A percentile compares a stretch with the other conserved stretches of the same genome.
These are phyloP conservation scores for Akabosia matsudoensis DNA, from an alignment of 1,140 invertebrate genomes.

Conservation along the genomic window DNA sequence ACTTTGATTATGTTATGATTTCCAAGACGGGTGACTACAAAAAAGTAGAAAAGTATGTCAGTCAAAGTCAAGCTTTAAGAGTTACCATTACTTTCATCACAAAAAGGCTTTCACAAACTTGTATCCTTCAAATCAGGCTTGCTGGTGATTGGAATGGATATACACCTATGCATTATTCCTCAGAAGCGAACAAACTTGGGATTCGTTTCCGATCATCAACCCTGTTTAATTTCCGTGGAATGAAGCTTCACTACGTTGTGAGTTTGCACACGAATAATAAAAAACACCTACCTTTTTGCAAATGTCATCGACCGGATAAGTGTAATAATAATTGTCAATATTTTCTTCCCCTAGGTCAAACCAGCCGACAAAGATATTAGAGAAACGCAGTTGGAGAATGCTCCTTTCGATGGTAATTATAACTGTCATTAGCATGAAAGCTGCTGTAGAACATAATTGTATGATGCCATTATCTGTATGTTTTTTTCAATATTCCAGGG, in stretches of 20 bases:
- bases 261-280: not conserved
- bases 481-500: not conserved
- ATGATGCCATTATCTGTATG: not conserved
- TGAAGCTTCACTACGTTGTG: constrained; percentile 46
- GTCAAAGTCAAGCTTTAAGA: not conserved
- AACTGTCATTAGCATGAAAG: not conserved
- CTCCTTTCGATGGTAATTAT: constrained; percentile 15
- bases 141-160: constrained; percentile 45
- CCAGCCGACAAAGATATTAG: not conserved
- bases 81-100: not conserved
- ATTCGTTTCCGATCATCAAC: constrained; percentile 44
- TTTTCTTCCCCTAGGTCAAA: constrained; percentile 4
- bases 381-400: not conserved
- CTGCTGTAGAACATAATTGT: not conserved
- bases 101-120: not conserved
- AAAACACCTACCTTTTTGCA: not conserved
- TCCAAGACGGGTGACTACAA: constrained; percentile 40
- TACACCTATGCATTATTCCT: constrained; percentile 43
- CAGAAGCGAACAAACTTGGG: constrained; percentile 43
- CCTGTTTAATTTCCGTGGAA: constrained; percentile 46
- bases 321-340: not conserved
- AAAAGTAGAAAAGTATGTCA: constrained; percentile 40
- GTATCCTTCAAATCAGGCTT: constrained; percentile 29
- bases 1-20: constrained; percentile 47
- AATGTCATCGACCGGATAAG: not conserved